Evolutionary conservation across 2,888 invertebrate genomes (phyloP).

Genomic region (Andrena dorsata): DNA sequence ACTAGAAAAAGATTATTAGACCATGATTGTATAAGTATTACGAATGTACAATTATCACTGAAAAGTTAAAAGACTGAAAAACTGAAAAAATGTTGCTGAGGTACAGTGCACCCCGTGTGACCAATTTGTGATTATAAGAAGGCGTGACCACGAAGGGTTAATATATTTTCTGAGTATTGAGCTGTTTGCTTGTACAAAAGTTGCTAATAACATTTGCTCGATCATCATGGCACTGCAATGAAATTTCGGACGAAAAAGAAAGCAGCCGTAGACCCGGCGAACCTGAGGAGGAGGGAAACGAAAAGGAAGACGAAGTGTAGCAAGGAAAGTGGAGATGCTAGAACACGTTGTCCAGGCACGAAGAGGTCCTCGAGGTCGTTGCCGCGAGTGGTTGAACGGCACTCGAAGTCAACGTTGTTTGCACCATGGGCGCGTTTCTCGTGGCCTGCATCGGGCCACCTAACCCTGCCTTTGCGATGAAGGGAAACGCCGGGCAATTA

Average conservation of each 20-base stretch:
- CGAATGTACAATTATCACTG: no score
- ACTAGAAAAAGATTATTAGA: no score
- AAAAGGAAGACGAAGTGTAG: constrained; percentile 3
- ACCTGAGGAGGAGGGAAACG: background rate
- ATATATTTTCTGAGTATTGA: no score
- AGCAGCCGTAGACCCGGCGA: background rate
- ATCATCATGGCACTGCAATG: background rate
- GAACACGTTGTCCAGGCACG: constrained; percentile 52
- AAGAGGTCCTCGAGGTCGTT: constrained; percentile 61
- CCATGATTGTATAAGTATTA: no score
- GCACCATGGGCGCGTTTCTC: constrained; percentile 46
- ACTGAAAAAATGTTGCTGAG: no score
- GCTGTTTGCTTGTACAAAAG: no score
- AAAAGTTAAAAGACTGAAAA: no score
- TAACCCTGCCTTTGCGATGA: constrained; percentile 28
- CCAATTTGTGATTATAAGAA: no score
- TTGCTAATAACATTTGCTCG: background rate
- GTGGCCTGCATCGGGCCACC: constrained; percentile 37
- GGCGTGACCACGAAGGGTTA: no score
- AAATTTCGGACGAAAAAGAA: background rate
- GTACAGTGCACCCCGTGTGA: no score
- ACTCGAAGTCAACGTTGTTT: constrained; percentile 69
- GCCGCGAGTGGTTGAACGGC: constrained; percentile 61
- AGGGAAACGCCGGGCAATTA: constrained; percentile 66
- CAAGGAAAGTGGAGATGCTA: constrained; percentile 37